These are phyloP conservation scores for Fragum fragum DNA, from an alignment of 2,888 invertebrate genomes.

Conservation along the genomic window DNA sequence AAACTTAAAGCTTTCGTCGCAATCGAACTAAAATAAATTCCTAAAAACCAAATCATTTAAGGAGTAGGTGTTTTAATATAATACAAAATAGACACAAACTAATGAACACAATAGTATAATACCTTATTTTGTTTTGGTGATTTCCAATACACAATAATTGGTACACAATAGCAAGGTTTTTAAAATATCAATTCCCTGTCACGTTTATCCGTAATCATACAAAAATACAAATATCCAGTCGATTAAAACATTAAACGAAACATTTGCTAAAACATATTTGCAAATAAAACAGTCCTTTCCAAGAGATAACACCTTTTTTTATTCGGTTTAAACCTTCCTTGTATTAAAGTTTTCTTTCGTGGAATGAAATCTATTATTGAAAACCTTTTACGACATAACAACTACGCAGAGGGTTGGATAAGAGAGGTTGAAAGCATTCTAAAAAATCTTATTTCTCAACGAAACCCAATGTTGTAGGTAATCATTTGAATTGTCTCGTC, in stretches of 20 bases:
- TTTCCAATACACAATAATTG: slow-evolving; percentile 3
- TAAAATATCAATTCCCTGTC: background rate
- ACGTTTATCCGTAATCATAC: background rate
- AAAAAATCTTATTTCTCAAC: no score
- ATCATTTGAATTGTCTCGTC: no score
- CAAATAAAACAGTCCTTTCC: background rate
- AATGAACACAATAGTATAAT: background rate
- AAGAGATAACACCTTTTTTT: background rate
- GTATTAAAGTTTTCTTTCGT: background rate
- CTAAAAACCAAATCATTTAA: no score
- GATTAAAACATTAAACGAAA: background rate
- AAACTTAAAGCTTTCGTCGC: no score
- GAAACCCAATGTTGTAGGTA: no score
- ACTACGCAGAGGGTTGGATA: no score
- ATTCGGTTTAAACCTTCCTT: background rate
- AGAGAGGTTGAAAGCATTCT: no score
- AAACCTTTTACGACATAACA: no score
- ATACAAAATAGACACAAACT: no score
- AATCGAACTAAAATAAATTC: no score
- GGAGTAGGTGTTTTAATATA: no score
- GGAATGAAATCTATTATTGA: background rate
- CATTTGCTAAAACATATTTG: background rate
- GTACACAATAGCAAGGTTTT: background rate
- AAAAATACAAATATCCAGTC: background rate
- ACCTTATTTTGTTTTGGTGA: slow-evolving; percentile 2